A percentile compares a stretch with the other conserved stretches of the same genome.
These are phyloP conservation scores for Sarcophaga rosellei DNA, from an alignment of 2,888 invertebrate genomes.

Conservation along the genomic window DNA sequence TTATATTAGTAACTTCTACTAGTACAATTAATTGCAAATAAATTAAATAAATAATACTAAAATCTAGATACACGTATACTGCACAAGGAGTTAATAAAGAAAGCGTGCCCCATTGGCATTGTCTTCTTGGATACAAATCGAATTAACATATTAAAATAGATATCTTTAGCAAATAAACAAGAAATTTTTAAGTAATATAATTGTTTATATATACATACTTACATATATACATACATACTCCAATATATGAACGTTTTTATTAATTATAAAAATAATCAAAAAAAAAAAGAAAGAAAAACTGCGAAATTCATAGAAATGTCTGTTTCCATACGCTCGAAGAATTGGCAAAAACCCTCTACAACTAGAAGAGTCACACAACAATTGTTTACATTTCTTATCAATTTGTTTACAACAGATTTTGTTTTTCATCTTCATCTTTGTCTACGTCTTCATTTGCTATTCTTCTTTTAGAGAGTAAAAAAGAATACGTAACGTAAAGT, in stretches of 20 bases:
- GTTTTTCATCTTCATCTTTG: not conserved
- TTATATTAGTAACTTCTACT: too few relatives aligned
- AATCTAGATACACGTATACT: not conserved
- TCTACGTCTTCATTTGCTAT: not conserved
- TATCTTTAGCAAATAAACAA: slow-evolving; percentile 19
- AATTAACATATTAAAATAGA: slow-evolving; percentile 6
- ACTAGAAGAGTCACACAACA: not conserved
- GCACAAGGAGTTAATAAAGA: slow-evolving; percentile 32
- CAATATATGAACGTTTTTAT: not conserved
- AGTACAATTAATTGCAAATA: slow-evolving; percentile 1
- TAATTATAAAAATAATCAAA: slow-evolving; percentile 8
- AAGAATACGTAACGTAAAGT: slow-evolving; percentile 14
- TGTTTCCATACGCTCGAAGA: not conserved
- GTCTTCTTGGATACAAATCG: not conserved
- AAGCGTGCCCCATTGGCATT: slow-evolving; percentile 26
- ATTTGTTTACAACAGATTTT: slow-evolving; percentile 52
- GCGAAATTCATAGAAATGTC: not conserved
- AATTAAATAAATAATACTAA: not conserved
- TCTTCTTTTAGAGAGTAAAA: not conserved
- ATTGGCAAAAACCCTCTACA: not conserved
- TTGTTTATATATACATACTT: not conserved
- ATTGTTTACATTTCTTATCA: slow-evolving; percentile 60
- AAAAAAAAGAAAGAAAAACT: slow-evolving; percentile 6
- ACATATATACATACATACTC: not conserved
- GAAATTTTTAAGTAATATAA: not conserved